phyloP scores from a whole-genome alignment of 1,140 invertebrate species.

The Anastatus disparis region DNA sequence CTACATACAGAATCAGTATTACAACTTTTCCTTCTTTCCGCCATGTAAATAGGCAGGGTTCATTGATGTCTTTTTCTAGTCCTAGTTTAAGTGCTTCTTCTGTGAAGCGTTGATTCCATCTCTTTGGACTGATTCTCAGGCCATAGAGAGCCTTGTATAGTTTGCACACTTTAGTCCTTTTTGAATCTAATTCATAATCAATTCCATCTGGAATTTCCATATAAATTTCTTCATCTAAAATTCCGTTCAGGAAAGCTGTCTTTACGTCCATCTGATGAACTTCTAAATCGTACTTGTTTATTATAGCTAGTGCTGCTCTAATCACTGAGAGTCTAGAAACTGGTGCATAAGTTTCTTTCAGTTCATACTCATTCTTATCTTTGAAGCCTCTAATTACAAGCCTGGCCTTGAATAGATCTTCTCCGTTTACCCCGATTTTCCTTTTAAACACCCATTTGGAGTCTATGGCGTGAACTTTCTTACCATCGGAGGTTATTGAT shows the following conservation, averaged over 20 bases:
- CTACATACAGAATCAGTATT: not conserved
- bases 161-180: not conserved
- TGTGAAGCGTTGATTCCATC: not conserved
- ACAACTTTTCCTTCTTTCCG: not conserved
- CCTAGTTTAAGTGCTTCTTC: not conserved
- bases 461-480: not conserved
- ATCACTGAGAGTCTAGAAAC: not conserved
- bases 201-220: not conserved
- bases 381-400: slow-evolving; percentile 12
- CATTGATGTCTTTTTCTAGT: not conserved
- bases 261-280: not conserved
- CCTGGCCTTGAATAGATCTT: not conserved
- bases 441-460: slow-evolving; percentile 27
- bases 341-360: slow-evolving; percentile 6
- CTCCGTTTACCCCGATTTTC: not conserved
- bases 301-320: not conserved
- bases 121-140: slow-evolving; percentile 11
- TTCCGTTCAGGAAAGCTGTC: not conserved
- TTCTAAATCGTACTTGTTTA: not conserved
- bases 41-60: slow-evolving; percentile 7
- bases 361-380: not conserved
- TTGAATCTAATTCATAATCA: not conserved
- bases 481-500: not conserved
- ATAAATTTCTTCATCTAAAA: not conserved
- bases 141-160: not conserved